These are phyloP conservation scores for Etheostoma perlongum DNA, from an alignment of 2,797 vertebrate species.

Conservation along the genomic window DNA sequence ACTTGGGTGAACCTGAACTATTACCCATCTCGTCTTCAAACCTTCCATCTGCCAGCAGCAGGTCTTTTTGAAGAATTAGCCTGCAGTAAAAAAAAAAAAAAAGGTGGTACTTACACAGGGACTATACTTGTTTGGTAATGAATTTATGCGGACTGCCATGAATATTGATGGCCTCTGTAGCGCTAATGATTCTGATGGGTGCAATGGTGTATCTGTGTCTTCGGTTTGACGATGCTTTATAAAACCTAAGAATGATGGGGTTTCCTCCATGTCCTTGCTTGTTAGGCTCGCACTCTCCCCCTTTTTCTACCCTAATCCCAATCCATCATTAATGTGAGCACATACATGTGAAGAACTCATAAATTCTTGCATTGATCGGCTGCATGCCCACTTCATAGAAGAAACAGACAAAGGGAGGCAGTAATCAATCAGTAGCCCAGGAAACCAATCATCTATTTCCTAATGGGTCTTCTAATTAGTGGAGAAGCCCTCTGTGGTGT, in stretches of 20 bases:
- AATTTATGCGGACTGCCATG: constrained; percentile 61
- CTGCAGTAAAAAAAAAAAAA: neutral
- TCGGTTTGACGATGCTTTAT: constrained; percentile 23
- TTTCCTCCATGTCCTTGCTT: constrained; percentile 22
- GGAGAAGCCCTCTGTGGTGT: constrained; percentile 66
- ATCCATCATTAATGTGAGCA: constrained; percentile 66
- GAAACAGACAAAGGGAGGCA: constrained; percentile 66
- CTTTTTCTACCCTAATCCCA: neutral
- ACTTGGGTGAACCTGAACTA: neutral
- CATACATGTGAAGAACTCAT: constrained; percentile 76
- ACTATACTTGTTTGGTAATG: constrained; percentile 44
- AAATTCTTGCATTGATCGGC: constrained; percentile 76
- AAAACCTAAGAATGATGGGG: constrained; percentile 34
- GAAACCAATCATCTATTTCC: constrained; percentile 77
- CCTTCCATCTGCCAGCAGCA: constrained; percentile 40
- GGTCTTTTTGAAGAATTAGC: constrained; percentile 28
- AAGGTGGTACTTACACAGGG: constrained; percentile 15
- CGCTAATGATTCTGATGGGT: constrained; percentile 61
- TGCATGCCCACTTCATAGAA: constrained; percentile 50
- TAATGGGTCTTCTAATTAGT: constrained; percentile 77
- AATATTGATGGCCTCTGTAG: constrained; percentile 50
- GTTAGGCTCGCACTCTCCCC: neutral
- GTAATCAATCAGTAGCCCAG: constrained; percentile 75
- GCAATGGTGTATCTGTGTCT: constrained; percentile 25
- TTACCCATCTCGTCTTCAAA: constrained; percentile 24